phyloP scores from a whole-genome alignment of 2,113 vertebrate genomes.

The Trogon melanurus region DNA sequence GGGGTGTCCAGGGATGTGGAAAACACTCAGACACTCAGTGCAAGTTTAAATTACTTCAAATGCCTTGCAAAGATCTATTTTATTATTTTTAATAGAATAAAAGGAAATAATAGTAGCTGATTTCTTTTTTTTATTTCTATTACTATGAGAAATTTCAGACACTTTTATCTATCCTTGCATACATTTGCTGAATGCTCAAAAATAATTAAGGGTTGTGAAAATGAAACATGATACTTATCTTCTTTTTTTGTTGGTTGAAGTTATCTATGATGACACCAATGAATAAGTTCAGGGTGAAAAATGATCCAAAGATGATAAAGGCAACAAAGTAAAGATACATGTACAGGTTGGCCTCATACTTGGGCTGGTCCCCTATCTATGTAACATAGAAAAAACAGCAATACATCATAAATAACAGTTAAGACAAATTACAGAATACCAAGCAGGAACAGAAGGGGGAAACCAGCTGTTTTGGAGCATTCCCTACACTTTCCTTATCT shows the following conservation, averaged over 20 bases:
- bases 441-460: background rate
- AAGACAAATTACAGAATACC: background rate
- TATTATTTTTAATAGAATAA: background rate
- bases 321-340: conserved; percentile 96
- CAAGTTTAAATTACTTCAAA: background rate
- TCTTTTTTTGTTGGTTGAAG: conserved; percentile 99
- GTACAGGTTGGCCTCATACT: conserved; percentile 82
- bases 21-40: background rate
- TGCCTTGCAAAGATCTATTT: background rate
- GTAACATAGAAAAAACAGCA: conserved; percentile 47
- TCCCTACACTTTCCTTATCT: background rate
- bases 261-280: conserved; percentile 99
- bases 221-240: conserved; percentile 89
- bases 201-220: background rate
- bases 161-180: background rate
- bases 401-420: background rate
- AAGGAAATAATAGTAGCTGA: background rate
- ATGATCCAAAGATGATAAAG: conserved; percentile 96
- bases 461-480: background rate
- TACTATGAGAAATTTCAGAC: background rate
- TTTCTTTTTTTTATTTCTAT: background rate
- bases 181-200: background rate
- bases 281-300: conserved; percentile 97
- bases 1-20: background rate
- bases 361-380: conserved; percentile 84